These are phyloP conservation scores for Dione vanillae DNA, from an alignment of 2,888 invertebrate genomes.

Conservation along the genomic window DNA sequence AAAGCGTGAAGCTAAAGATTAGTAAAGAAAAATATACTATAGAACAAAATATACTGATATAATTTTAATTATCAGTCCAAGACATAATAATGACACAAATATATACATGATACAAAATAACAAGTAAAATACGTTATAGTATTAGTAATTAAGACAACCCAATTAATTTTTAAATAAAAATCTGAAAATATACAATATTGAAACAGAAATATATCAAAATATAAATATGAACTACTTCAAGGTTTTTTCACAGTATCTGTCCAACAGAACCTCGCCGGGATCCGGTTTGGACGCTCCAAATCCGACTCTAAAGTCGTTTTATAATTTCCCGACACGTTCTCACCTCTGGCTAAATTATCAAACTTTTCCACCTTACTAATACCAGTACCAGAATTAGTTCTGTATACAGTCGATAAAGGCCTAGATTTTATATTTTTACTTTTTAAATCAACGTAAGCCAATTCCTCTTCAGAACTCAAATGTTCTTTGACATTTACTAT, in stretches of 20 bases:
- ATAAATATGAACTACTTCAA: neutral
- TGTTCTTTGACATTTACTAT: conserved; percentile 56
- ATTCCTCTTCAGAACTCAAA: conserved; percentile 62
- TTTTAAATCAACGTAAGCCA: conserved; percentile 52
- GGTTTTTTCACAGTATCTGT: conserved; percentile 60
- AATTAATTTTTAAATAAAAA: neutral
- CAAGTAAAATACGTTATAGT: neutral
- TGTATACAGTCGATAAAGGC: conserved; percentile 42
- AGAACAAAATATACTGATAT: neutral
- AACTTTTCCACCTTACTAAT: conserved; percentile 25
- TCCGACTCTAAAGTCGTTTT: conserved; percentile 51
- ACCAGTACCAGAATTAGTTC: conserved; percentile 32
- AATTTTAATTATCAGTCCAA: neutral
- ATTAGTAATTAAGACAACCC: too few relatives aligned
- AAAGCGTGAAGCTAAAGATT: too few relatives aligned
- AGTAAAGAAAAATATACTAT: too few relatives aligned
- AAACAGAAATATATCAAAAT: neutral
- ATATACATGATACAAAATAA: neutral
- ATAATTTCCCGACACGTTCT: conserved; percentile 50
- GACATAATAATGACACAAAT: too few relatives aligned
- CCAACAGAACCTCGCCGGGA: conserved; percentile 74
- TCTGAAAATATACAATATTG: neutral
- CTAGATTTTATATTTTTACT: conserved; percentile 50
- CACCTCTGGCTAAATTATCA: conserved; percentile 54
- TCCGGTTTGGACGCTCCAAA: conserved; percentile 59